A percentile compares a stretch with the other conserved stretches of the same genome.
Evolutionary conservation across 1,140 invertebrate genomes (phyloP).

Genomic region (Diachasmimorpha longicaudata): DNA sequence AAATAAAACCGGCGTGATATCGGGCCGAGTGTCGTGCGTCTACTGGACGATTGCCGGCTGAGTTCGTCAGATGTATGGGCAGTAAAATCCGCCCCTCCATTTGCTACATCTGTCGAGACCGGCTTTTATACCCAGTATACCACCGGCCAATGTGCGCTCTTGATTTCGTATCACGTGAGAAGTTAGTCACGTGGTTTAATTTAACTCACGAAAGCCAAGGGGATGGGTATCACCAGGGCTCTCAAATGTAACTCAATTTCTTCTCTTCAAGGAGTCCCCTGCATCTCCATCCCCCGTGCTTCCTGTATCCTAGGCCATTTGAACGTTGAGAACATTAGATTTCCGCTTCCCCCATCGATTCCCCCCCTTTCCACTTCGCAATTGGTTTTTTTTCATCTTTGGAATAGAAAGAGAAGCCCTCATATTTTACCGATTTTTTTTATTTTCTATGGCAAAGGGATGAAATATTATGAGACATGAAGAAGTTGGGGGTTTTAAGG

Average conservation of each 20-base stretch:
- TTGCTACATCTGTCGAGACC: constrained; percentile 23
- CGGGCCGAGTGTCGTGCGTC: neutral
- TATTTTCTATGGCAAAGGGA: too few relatives aligned
- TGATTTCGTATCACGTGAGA: constrained; percentile 8
- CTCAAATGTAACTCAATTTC: neutral
- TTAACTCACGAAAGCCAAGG: neutral
- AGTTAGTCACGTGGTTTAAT: constrained; percentile 45
- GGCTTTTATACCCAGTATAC: neutral
- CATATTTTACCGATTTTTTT: too few relatives aligned
- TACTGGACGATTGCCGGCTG: neutral
- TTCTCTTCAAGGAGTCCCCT: neutral
- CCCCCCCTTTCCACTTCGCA: neutral
- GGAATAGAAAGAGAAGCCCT: too few relatives aligned
- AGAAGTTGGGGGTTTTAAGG: too few relatives aligned
- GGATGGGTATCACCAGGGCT: neutral
- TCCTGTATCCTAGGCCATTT: neutral
- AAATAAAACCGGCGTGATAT: neutral
- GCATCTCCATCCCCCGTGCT: too few relatives aligned
- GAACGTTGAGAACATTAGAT: neutral
- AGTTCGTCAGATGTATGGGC: neutral
- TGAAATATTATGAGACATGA: too few relatives aligned
- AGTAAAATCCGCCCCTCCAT: constrained; percentile 21
- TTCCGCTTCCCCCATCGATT: neutral
- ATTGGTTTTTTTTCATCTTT: neutral
- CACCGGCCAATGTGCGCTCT: constrained; percentile 3